These are phyloP conservation scores for Xiphias gladius DNA, from an alignment of 2,113 vertebrate genomes.

Conservation along the genomic window DNA sequence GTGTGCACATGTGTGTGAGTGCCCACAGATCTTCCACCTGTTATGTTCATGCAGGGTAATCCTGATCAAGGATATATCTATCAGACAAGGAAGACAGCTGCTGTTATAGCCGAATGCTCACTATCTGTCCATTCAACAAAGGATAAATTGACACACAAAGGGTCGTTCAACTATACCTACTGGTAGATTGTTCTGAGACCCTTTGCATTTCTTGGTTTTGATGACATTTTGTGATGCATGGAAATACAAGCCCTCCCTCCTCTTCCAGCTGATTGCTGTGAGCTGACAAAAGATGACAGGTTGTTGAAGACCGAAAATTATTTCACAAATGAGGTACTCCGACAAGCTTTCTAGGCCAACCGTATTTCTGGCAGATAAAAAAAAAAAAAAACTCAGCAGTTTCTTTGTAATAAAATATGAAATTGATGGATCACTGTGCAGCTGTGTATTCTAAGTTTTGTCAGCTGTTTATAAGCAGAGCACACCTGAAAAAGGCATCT, in stretches of 20 bases:
- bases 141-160: neutral
- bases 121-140: neutral
- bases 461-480: neutral
- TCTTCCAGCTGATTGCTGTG: constrained; percentile 6
- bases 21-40: constrained; percentile 21
- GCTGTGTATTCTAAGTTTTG: no score
- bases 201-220: neutral
- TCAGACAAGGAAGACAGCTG: constrained; percentile 36
- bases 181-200: neutral
- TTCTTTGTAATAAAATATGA: neutral
- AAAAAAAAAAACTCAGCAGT: neutral
- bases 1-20: neutral
- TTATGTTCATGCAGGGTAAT: constrained; percentile 33
- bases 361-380: neutral
- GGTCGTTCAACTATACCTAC: neutral
- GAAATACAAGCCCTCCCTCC: neutral
- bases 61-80: constrained; percentile 39
- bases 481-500: neutral
- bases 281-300: neutral
- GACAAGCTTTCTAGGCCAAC: neutral
- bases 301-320: neutral
- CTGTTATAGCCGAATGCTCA: neutral
- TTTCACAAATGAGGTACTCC: constrained; percentile 8
- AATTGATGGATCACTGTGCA: neutral
- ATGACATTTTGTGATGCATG: neutral